phyloP scores from a whole-genome alignment of 2,113 vertebrate genomes.

The Elaphurus davidianus region DNA sequence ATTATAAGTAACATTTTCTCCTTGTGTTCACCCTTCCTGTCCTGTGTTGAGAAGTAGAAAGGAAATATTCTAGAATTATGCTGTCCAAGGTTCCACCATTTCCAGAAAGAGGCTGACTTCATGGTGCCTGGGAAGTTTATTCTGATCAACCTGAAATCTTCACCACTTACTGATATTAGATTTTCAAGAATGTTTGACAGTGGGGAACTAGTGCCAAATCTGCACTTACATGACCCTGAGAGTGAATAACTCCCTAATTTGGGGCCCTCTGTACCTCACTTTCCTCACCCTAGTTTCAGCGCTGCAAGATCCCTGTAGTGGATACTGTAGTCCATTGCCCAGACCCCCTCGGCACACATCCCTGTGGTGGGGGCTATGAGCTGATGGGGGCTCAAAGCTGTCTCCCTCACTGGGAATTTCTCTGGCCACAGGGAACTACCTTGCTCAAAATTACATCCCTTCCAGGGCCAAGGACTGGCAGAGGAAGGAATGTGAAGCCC shows the following conservation, averaged over 20 bases:
- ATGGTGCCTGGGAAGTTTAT: not conserved
- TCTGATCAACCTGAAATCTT: not conserved
- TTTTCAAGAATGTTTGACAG: not conserved
- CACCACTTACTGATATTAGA: not conserved
- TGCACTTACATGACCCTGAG: not conserved
- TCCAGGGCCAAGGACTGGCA: not conserved
- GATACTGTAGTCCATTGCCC: not conserved
- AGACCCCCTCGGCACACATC: not conserved
- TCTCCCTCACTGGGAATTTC: not conserved
- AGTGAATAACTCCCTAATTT: not conserved
- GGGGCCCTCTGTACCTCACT: not conserved
- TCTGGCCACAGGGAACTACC: not conserved
- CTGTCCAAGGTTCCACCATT: not conserved
- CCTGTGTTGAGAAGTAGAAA: not conserved
- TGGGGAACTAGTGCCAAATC: not conserved
- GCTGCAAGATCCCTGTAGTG: not conserved
- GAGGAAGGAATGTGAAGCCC: not conserved
- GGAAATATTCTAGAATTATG: not conserved
- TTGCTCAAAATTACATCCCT: not conserved
- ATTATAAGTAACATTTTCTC: not conserved
- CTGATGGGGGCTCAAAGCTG: not conserved
- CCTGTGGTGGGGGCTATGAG: not conserved
- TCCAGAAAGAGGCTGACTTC: not conserved
- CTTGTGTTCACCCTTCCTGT: not conserved
- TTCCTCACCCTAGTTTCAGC: not conserved